phyloP scores from a whole-genome alignment of 2,797 vertebrate genomes.

The Lagodon rhomboides region DNA sequence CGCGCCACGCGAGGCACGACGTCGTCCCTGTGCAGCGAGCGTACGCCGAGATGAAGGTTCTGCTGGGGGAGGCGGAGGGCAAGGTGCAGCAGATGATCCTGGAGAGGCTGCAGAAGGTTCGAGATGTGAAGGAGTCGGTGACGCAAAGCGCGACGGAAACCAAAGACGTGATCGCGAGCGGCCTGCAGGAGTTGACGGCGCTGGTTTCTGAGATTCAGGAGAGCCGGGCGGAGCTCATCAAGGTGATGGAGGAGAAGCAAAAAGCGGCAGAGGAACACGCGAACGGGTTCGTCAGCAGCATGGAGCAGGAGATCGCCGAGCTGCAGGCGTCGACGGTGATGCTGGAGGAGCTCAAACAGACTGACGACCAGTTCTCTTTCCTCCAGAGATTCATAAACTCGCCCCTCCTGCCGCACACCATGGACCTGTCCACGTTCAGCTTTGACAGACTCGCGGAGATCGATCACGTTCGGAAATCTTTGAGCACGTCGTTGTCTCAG shows the following conservation, averaged over 20 bases:
- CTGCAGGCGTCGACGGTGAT: slow-evolving; percentile 1
- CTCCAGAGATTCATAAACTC: slow-evolving; percentile 30
- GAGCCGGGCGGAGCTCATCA: slow-evolving; percentile 31
- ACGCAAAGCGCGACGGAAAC: slow-evolving; percentile 33
- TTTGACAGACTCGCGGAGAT: slow-evolving; percentile 24
- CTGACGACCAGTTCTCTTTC: slow-evolving; percentile 50
- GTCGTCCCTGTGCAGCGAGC: slow-evolving; percentile 27
- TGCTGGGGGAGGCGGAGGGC: slow-evolving; percentile 21
- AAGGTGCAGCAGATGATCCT: slow-evolving; percentile 56
- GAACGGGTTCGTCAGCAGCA: neutral
- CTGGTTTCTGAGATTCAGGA: slow-evolving; percentile 54
- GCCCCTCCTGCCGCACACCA: neutral
- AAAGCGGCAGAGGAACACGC: slow-evolving; percentile 50
- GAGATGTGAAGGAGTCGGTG: neutral
- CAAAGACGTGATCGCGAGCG: neutral
- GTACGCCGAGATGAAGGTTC: slow-evolving; percentile 1
- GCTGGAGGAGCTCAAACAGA: slow-evolving; percentile 51
- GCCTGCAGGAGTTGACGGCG: slow-evolving; percentile 14
- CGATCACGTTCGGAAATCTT: neutral
- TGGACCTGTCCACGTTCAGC: slow-evolving; percentile 30
- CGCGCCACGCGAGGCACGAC: neutral
- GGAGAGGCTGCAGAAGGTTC: slow-evolving; percentile 45
- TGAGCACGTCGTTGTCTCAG: slow-evolving; percentile 32
- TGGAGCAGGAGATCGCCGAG: slow-evolving; percentile 54
- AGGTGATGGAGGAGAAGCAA: slow-evolving; percentile 55